These are phyloP conservation scores for Myrmophylax atrothorax DNA, from an alignment of 2,113 vertebrate species.

Conservation along the genomic window DNA sequence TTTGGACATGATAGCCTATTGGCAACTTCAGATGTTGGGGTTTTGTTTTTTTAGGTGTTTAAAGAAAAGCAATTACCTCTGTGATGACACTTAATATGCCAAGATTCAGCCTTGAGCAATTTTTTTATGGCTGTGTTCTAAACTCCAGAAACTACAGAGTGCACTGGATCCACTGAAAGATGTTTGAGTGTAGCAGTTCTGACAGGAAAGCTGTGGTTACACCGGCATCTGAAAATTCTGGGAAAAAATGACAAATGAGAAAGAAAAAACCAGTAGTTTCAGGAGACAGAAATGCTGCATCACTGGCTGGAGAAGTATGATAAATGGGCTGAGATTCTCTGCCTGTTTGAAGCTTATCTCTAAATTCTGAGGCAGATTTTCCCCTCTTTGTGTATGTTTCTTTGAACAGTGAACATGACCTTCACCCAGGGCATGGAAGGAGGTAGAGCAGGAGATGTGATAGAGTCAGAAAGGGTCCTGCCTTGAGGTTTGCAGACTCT, in stretches of 20 bases:
- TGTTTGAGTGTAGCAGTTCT: conserved; percentile 34
- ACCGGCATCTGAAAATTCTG: conserved; percentile 5
- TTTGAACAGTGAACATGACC: not conserved
- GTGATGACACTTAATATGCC: conserved; percentile 76
- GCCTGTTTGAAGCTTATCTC: conserved; percentile 39
- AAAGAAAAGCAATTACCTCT: conserved; percentile 76
- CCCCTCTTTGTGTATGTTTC: not conserved
- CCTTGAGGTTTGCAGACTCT: not conserved
- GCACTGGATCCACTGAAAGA: conserved; percentile 53
- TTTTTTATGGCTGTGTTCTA: conserved; percentile 76
- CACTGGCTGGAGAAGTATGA: not conserved
- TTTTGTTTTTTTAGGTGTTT: conserved; percentile 61
- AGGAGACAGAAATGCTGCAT: conserved; percentile 28
- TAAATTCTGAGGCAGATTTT: not conserved
- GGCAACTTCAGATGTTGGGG: conserved; percentile 44
- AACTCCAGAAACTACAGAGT: conserved; percentile 63
- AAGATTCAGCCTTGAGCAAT: conserved; percentile 73
- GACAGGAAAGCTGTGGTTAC: conserved; percentile 50
- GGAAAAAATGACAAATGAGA: conserved; percentile 30
- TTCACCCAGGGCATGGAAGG: not conserved
- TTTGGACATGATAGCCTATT: conserved; percentile 67
- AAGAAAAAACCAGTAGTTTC: not conserved
- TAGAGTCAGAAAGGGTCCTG: not conserved
- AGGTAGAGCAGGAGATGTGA: not conserved
- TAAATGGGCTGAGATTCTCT: conserved; percentile 30